Evolutionary conservation across 2,113 vertebrate genomes (phyloP), one percentile per base, ranked within the genome.

Genomic region (Sclerurus mexicanus): DNA sequence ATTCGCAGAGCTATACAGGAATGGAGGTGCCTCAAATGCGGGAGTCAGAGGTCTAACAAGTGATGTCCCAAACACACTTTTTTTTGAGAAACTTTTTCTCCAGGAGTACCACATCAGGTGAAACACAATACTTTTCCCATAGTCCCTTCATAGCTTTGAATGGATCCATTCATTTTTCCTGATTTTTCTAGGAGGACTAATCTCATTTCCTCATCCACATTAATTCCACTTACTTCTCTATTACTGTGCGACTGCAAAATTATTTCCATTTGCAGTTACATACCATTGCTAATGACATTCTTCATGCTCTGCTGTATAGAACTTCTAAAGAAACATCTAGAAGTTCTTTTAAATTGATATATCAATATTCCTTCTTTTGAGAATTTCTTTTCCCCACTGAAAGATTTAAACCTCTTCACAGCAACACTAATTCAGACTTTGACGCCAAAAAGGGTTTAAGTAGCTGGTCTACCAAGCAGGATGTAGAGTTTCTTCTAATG

Each of bases 391-490:
- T 52, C 28, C 52, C 46, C 6, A 2, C 40, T 46, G n/a, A 69
- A 87, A 89, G n/a, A 77, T 64, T 66, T 91, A 76, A 66, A 78
- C 55, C 68, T 84, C 55, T 69, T 80, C 50, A 86, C 19, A 80
- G 50, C 49, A 76, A 73, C 15, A 56, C 30, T 64, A 78, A 73
- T 79, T 69, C 46, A 85, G 53, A 31, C 53, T 85, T 79, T 37
- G 50, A 80, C 55, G 49, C n/a, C 52, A 88, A 39, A 88, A 89
- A 73, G 25, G 11, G 20, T 59, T 55, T 68, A 74, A 89, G 30
- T 7, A 83, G 55, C 21, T 42, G 33, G 80, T 85, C 31, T 47
- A n/a, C 55, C 68, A 66, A 80, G 81, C 24, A 91, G 50, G 39
- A 79, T 40, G 20, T 3, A 71, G 68, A 40, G 17, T 44, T 91